These are phyloP conservation scores for Alcedo atthis DNA, from an alignment of 2,797 vertebrate genomes.

Conservation along the genomic window DNA sequence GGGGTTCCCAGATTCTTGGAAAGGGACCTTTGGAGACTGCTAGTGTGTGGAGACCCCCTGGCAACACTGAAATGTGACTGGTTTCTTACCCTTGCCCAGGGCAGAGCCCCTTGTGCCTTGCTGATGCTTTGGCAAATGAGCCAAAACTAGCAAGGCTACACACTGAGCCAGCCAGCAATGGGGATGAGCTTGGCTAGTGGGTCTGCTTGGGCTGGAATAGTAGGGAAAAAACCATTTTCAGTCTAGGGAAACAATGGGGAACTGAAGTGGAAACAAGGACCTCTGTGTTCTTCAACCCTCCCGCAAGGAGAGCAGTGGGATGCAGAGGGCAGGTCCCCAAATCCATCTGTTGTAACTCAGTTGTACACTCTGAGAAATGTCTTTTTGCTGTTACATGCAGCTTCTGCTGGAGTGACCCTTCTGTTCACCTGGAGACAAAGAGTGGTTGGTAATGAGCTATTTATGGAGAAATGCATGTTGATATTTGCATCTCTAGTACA, in stretches of 20 bases:
- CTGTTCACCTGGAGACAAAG: neutral
- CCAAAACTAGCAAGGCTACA: neutral
- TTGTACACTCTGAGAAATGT: neutral
- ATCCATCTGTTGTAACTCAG: neutral
- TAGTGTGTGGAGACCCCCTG: fast-evolving
- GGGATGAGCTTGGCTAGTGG: neutral
- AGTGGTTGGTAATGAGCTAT: neutral
- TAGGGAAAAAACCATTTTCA: neutral
- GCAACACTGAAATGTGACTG: neutral
- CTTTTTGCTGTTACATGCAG: neutral
- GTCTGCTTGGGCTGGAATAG: neutral
- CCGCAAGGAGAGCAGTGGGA: neutral
- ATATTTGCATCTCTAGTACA: neutral
- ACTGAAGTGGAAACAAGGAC: neutral
- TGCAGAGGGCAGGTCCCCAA: neutral
- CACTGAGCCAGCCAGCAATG: neutral
- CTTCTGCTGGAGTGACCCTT: neutral
- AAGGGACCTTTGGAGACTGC: neutral
- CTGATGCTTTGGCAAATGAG: neutral
- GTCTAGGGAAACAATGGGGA: neutral
- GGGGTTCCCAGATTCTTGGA: neutral
- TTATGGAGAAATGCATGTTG: neutral
- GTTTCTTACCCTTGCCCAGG: neutral
- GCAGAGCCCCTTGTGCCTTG: neutral
- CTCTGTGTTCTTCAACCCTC: neutral